Conservation (phyloP, 2,113 vertebrate species). For the Cynopterus brachyotis region DNA sequence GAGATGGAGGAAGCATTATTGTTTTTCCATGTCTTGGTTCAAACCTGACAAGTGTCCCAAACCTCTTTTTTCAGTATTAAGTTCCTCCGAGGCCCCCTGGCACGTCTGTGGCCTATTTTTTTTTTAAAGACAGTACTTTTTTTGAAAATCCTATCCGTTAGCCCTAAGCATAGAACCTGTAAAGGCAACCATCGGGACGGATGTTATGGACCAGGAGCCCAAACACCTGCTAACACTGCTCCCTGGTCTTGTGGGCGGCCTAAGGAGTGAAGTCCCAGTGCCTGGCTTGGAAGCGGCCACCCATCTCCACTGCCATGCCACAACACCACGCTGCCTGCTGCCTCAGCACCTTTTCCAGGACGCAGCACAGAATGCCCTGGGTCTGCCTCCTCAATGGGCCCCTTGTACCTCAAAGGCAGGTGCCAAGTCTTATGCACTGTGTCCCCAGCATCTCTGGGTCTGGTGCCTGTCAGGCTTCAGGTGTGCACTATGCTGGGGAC, state of each 20-base stretch:
- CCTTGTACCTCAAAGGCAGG: not conserved
- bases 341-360: not conserved
- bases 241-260: not conserved
- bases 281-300: not conserved
- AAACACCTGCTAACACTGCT: not conserved
- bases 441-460: not conserved
- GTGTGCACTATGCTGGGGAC: not conserved
- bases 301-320: accelerated
- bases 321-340: accelerated
- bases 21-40: not conserved
- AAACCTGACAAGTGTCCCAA: not conserved
- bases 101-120: not conserved
- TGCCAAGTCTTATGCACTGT: too few species aligned
- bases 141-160: not conserved
- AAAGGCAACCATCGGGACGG: not conserved
- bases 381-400: not conserved
- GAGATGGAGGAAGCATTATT: not conserved
- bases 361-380: accelerated
- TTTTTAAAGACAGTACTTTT: not conserved
- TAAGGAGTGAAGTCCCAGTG: not conserved
- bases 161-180: not conserved
- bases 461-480: not conserved
- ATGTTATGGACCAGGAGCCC: not conserved
- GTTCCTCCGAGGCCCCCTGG: not conserved
- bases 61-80: not conserved